Percentiles rank a stretch among this genome's conserved stretches.
Evolutionary conservation across 2,888 invertebrate genomes (phyloP).

Genomic region (Pinctada fucata): DNA sequence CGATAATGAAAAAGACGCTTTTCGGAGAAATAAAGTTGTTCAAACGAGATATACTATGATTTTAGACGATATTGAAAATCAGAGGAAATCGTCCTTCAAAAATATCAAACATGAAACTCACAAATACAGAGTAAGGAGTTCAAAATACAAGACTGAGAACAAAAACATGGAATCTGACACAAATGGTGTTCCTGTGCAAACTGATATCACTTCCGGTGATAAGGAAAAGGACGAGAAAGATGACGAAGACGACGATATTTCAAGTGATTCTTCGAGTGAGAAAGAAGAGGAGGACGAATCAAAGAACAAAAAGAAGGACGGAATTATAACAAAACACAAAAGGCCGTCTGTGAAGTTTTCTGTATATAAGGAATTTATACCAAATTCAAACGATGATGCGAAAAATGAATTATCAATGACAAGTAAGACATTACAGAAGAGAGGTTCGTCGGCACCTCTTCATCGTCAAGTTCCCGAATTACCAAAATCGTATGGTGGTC

Average conservation of each 20-base stretch:
- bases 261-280: slow-evolving; percentile 26
- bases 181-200: neutral
- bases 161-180: slow-evolving; percentile 12
- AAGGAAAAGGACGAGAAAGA: neutral
- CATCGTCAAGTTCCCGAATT: slow-evolving; percentile 35
- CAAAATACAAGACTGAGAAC: slow-evolving; percentile 21
- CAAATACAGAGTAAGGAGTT: slow-evolving; percentile 47
- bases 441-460: slow-evolving; percentile 44
- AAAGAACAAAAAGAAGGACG: slow-evolving; percentile 6
- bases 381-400: slow-evolving; percentile 16
- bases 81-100: slow-evolving; percentile 40
- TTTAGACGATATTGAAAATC: slow-evolving; percentile 47
- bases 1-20: slow-evolving; percentile 54
- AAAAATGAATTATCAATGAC: neutral
- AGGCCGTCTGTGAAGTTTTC: slow-evolving; percentile 51
- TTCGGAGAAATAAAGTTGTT: slow-evolving; percentile 50
- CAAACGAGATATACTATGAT: slow-evolving; percentile 52
- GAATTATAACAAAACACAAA: slow-evolving; percentile 40
- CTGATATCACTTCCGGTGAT: neutral
- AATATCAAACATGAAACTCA: slow-evolving; percentile 49
- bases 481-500: slow-evolving; percentile 20
- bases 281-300: slow-evolving; percentile 5
- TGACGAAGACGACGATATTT: slow-evolving; percentile 16
- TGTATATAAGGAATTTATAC: slow-evolving; percentile 36
- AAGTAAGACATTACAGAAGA: slow-evolving; percentile 1